Base-by-base conservation (phyloP, 2,113 vertebrate genomes). In the Australoheros scitulus region DNA sequence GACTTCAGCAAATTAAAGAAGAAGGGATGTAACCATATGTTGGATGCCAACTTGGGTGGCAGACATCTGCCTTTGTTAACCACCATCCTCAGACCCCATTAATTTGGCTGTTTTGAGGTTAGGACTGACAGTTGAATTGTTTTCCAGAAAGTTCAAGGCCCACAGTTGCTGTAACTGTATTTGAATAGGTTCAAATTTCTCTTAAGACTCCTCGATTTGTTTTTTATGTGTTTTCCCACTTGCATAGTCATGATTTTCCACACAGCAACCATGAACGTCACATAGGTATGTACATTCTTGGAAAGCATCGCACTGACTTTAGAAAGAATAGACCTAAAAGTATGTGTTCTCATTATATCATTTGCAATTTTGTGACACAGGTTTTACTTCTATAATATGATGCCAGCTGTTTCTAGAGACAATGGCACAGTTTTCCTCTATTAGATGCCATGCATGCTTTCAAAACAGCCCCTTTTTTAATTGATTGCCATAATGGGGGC, bases 1-100 rank as follows among this genome's bases (percentile, higher is more conserved):
- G 43, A 65, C 32, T 83, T 60, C 3, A 84, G 72, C 7, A 58
- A 22, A 81, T 63, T 64, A 72, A 60, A 83, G 76, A 50, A n/a
- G 79, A 83, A 72, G 81, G 61, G 72, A 87, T 84, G 26, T 57
- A 59, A 80, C 60, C 17, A 36, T 65, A 43, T 57, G 82, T 26
- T 9, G 32, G 65, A 82, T 89, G 91, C 85, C 88, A 88, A 79
- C 90, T 88, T 92, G 89, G 87, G 89, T 89, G 91, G 88, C 47
- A 90, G 81, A 90, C 90, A 92, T 92, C 88, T 92, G 88, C 82
- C 85, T 77, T 61, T 68, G 88, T 85, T 78, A 83, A 90, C 87
- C 85, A 47, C 88, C 64, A 10, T 88, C 58, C 60, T 90, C 86
- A 87, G 86, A 76, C 86, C 84, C 81, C 61, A 90, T 91, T 86